Conservation (phyloP, 2,888 invertebrate species). For the Apodemia duryi region DNA sequence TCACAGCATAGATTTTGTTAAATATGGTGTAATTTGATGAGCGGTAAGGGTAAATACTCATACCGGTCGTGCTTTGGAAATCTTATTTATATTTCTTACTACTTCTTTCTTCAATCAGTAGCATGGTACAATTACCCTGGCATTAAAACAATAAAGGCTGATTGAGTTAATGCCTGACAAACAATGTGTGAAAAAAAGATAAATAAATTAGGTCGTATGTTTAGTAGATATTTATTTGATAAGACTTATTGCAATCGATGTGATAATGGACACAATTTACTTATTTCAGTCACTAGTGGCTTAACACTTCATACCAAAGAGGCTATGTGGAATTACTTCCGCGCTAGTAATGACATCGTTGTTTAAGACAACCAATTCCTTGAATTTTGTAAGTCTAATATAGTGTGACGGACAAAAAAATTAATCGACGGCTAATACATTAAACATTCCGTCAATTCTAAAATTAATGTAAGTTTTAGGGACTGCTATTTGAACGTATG, state of each 20-base stretch:
- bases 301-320: neutral
- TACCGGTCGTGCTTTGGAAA: neutral
- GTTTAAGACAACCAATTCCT: neutral
- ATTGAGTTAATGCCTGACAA: neutral
- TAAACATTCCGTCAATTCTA: neutral
- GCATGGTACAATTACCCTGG: neutral
- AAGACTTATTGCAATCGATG: neutral
- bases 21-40: neutral
- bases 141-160: neutral
- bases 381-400: neutral
- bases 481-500: slow-evolving; percentile 3
- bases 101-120: too few relatives aligned
- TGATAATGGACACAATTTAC: neutral
- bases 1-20: neutral
- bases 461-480: neutral
- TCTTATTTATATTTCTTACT: too few relatives aligned
- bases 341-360: neutral
- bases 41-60: too few relatives aligned
- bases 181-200: neutral
- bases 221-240: neutral
- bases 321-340: neutral
- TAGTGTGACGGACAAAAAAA: neutral
- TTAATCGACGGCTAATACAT: neutral
- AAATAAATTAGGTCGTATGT: neutral
- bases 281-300: neutral